These are phyloP conservation scores for Myotis vivesi DNA, from an alignment of 2,797 vertebrate genomes.

Conservation along the genomic window DNA sequence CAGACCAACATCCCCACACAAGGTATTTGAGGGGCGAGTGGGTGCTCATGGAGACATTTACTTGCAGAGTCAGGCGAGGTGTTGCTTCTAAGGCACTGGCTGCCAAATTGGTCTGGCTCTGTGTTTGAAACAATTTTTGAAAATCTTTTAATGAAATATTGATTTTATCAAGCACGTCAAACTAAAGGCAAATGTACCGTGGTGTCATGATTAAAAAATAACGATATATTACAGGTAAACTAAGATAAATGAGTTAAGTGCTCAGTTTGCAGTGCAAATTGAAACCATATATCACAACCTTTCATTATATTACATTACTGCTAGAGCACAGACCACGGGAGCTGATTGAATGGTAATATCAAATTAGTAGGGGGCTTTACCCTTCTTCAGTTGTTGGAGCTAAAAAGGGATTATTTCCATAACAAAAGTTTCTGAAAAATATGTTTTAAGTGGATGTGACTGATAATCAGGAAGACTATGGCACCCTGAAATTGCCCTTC, in stretches of 20 bases:
- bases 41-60: background rate
- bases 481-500: constrained; percentile 89
- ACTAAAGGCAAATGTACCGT: constrained; percentile 86
- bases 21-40: background rate
- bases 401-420: constrained; percentile 71
- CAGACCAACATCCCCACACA: background rate
- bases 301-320: constrained; percentile 85
- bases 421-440: constrained; percentile 76
- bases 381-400: constrained; percentile 68
- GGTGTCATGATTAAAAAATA: constrained; percentile 83
- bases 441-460: constrained; percentile 75
- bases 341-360: constrained; percentile 84
- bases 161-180: constrained; percentile 86
- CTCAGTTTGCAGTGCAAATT: constrained; percentile 87
- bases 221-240: constrained; percentile 86
- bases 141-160: constrained; percentile 87
- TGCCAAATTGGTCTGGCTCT: constrained; percentile 52
- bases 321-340: constrained; percentile 79
- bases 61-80: background rate
- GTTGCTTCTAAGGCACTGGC: constrained; percentile 14
- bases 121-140: constrained; percentile 81
- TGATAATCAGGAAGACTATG: constrained; percentile 82
- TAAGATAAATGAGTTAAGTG: constrained; percentile 89
- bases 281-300: constrained; percentile 86
- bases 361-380: constrained; percentile 76